Base-by-base conservation (phyloP, 2,797 vertebrate species). In the Pangasius mekongensis region DNA sequence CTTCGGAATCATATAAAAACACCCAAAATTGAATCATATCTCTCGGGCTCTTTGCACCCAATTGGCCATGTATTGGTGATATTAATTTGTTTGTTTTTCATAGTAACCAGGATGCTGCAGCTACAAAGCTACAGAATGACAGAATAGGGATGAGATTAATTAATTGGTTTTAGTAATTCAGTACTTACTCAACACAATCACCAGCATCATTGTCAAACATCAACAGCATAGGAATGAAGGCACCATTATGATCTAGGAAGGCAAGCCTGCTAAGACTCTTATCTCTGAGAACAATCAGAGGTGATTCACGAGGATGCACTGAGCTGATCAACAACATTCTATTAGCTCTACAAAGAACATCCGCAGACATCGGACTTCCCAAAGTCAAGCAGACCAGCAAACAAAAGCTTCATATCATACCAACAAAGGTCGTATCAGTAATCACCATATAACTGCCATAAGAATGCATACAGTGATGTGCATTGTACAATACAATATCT, bases 301-400 rank as follows among this genome's bases (percentile, higher is more conserved):
- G 76, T 88, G 85, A 84, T 83, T 74, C 64, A 56, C 76, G 47
- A 90, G 83, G 87, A 83, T 87, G 77, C 52, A 33, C 80, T 85
- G 85, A 81, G 71, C 87, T 84, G 54, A 90, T 89, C 87, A 33
- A 90, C 89, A 78, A 14, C 81, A 64, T 81, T 52, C 76, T 81
- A 16, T 56, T 43, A 58, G 80, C 86, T 83, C 78, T 27, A 60
- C 83, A 77, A 71, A 81, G 77, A 90, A 84, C 56, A 64, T 33
- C 3, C 66, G n/a, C 83, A 77, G 13, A 62, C 14, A 27, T 43
- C 47, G 47, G 56, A 88, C 81, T 71, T 58, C 13, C 33, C 49
- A 54, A 77, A 76, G 54, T 14, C 49, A 87, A 64, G 36, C 60
- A 39, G 80, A n/a, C 22, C 7, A 60, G 8, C 49, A 56, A 81